Base-by-base conservation (phyloP, 1,140 invertebrate genomes). In the Cotesia chilonis region DNA sequence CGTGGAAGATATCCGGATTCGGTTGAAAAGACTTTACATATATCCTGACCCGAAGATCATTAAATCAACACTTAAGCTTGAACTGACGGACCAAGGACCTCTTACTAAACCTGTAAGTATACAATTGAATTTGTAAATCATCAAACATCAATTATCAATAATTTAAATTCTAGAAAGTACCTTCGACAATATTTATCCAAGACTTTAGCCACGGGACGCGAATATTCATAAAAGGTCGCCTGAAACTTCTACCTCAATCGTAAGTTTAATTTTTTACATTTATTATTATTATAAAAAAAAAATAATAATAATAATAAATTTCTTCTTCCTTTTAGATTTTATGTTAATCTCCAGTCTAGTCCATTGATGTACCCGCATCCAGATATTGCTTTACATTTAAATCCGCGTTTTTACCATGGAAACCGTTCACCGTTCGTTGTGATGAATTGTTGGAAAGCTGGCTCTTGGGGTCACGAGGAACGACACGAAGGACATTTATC, bases 331-430 rank as follows among this genome's bases (percentile, higher is more conserved):
- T 76, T 63, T 64, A 89, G 88, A 41, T 92, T 94, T 81, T 90
- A 89, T 74, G 85, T 94, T 35, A 93, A 93, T 87, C 81, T 94
- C 54, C 91, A 92, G 78, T 87, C 89, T 68, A 89, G 89, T 4
- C 83, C 88, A 68, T 85, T 88, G 28, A 84, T 90, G 64, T 92
- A 91, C 85, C 91, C 91, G 1, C 90, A 91, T 87, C 89, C 90
- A 6, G 79, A 83, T 14, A 90, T 92, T 55, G 86, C 88, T 37
- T 84, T 92, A 75, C 91, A 92, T 82, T 82, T 92, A 64, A 92
- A 92, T 83, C 90, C 91, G 7, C 85, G 91, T 61, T 92, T 92
- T 81, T 74, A 77, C 41, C 84, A 83, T 54, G 84, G 85, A 59
- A 83, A 55, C 65, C 73, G 68, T 7, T 76, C 79, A 5, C 79